Evolutionary conservation across 2,888 invertebrate genomes (phyloP), one percentile per base, ranked within the genome.

Genomic region (Lycocerus yunnanus): DNA sequence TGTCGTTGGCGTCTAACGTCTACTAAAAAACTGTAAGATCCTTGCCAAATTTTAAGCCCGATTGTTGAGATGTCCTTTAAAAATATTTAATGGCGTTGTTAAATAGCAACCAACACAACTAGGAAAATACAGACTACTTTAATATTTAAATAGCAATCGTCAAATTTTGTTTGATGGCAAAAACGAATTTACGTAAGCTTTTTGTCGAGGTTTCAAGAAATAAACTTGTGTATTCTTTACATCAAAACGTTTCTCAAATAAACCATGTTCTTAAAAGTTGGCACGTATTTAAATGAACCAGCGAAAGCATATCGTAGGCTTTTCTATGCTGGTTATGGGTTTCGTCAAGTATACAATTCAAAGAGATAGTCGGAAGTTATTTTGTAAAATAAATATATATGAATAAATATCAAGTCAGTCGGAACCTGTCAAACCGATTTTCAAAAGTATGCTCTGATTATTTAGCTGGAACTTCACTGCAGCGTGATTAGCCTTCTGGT

Each of bases 1-100:
- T 27, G 66, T 58, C 66, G 65, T 21, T 69, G 73, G 73, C 73
- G 73, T 66, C 73, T 65, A 20, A 11, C 59, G 18, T 69, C 73
- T 60, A 14, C 14, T 63, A 66, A 73, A 73, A 73, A 73, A 73
- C 58, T 27, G 20, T 15, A 66, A 69, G 73, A 65, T 20, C 15
- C 16, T 15, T 73, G 73, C 73, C 73, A 73, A 73, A 66, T 60
- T 18, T 66, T 18, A 61, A 60, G 61, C 61, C 2, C n/a, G 43
- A 43, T 43, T 5, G 43, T 43, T n/a, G 43, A 43, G n/a, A 43
- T 43, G 43, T 43, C 43, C n/a, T 43, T 43, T 43, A 43, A 43
- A n/a, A 43, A 43, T 43, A 43, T 43, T 43, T n/a, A 43, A 43
- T 8, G n/a, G 6, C n/a, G n/a, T 43, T 43, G n/a, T n/a, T n/a